Evolutionary conservation across 1,140 invertebrate species (phyloP).

Genomic region (Sitodiplosis mosellana): DNA sequence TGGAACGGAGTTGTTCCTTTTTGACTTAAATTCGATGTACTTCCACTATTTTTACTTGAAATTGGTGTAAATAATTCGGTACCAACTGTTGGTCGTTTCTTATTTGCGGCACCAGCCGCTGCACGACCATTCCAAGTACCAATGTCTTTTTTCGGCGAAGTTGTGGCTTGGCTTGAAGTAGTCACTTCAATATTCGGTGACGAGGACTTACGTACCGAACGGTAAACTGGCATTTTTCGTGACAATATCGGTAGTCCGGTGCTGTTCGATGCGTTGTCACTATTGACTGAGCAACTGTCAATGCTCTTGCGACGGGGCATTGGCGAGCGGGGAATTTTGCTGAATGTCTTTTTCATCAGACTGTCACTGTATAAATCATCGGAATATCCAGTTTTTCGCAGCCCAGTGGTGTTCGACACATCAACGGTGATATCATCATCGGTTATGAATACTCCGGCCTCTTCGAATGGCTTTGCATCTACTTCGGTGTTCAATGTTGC

Average conservation of each 20-base stretch:
- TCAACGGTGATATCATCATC: slow-evolving; percentile 37
- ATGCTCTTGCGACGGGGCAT: slow-evolving; percentile 10
- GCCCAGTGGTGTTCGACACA: slow-evolving; percentile 42
- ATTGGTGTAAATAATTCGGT: slow-evolving; percentile 44
- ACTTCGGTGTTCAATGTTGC: neutral
- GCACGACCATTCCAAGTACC: slow-evolving; percentile 51
- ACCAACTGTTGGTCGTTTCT: slow-evolving; percentile 37
- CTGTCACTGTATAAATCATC: slow-evolving; percentile 34
- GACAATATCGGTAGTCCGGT: slow-evolving; percentile 9
- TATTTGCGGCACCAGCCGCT: slow-evolving; percentile 13
- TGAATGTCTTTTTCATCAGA: slow-evolving; percentile 22
- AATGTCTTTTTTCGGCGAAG: slow-evolving; percentile 18
- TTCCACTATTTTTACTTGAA: slow-evolving; percentile 20
- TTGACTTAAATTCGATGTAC: no score
- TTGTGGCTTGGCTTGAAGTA: neutral
- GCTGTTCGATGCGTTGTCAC: neutral
- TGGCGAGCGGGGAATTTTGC: slow-evolving; percentile 24
- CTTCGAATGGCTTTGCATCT: slow-evolving; percentile 8
- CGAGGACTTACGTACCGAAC: slow-evolving; percentile 23
- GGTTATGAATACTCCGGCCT: slow-evolving; percentile 25
- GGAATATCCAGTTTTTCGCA: slow-evolving; percentile 42
- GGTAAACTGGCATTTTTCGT: slow-evolving; percentile 18
- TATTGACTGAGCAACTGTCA: neutral
- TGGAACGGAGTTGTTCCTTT: slow-evolving; percentile 27
- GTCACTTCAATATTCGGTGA: slow-evolving; percentile 10